Evolutionary conservation across 2,888 invertebrate species (phyloP).

Genomic region (Brachyopa scutellaris): DNA sequence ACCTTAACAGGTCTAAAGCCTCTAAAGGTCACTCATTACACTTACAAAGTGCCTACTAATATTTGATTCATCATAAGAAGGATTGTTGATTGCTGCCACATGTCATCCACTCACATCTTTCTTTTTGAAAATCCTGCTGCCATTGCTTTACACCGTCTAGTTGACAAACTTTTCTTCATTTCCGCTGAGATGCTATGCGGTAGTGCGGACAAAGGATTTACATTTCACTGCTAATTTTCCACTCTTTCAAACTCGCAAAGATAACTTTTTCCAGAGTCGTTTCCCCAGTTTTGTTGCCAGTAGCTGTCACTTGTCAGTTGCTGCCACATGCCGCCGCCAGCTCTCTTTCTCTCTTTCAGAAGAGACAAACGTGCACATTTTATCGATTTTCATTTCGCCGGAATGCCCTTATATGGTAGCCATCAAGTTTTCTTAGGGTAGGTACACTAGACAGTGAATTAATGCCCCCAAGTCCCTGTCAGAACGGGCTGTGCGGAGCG

Average conservation of each 20-base stretch:
- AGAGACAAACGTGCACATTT: slow-evolving; percentile 55
- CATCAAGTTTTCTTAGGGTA: slow-evolving; percentile 60
- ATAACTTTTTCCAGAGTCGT: too few relatives aligned
- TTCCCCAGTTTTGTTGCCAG: slow-evolving; percentile 12
- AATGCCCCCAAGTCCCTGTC: background rate
- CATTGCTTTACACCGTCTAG: slow-evolving; percentile 1
- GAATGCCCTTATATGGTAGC: slow-evolving; percentile 71
- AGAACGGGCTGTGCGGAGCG: background rate
- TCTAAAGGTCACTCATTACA: too few relatives aligned
- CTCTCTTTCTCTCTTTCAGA: slow-evolving; percentile 10
- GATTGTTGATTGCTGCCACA: too few relatives aligned
- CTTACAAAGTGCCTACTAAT: too few relatives aligned
- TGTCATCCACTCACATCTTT: slow-evolving; percentile 2
- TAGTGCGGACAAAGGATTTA: too few relatives aligned
- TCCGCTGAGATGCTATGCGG: slow-evolving; percentile 58
- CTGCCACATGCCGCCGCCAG: background rate
- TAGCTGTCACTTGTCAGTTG: background rate
- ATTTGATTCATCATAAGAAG: too few relatives aligned
- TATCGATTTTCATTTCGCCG: slow-evolving; percentile 61
- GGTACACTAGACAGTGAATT: slow-evolving; percentile 37
- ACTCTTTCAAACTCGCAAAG: too few relatives aligned
- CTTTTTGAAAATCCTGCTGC: background rate
- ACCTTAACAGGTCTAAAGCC: too few relatives aligned
- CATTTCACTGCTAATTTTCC: background rate
- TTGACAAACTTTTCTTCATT: slow-evolving; percentile 47